Percentiles rank a stretch among this genome's conserved stretches.
phyloP scores from a whole-genome alignment of 2,797 vertebrate genomes.

The Enteromius treurensis region DNA sequence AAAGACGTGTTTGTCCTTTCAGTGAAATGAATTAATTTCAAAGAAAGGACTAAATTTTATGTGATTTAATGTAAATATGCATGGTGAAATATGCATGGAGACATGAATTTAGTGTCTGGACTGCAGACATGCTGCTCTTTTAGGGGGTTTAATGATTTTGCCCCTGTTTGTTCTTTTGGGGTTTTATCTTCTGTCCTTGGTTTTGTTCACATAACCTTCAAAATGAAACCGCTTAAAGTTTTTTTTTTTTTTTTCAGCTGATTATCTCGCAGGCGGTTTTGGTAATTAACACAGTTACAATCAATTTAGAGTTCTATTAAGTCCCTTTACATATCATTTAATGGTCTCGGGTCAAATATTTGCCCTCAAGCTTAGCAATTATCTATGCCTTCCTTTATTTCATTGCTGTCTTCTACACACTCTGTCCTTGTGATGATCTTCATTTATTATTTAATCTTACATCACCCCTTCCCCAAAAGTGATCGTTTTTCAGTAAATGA shows the following conservation, averaged over 20 bases:
- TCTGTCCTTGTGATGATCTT: slow-evolving; percentile 59
- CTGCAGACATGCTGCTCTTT: neutral
- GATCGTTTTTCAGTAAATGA: slow-evolving; percentile 62
- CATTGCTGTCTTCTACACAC: slow-evolving; percentile 7
- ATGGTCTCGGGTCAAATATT: slow-evolving; percentile 35
- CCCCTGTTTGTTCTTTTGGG: neutral
- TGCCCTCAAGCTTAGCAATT: slow-evolving; percentile 34
- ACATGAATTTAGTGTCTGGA: neutral
- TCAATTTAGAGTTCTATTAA: slow-evolving; percentile 40
- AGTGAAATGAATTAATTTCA: neutral
- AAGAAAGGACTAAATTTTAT: neutral
- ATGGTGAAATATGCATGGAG: neutral
- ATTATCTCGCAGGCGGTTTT: slow-evolving; percentile 35
- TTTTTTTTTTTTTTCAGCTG: slow-evolving; percentile 16
- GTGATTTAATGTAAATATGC: neutral
- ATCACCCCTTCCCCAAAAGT: slow-evolving; percentile 52
- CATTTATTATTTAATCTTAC: slow-evolving; percentile 64
- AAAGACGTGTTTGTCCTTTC: slow-evolving; percentile 4
- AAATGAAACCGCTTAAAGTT: neutral
- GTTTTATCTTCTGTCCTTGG: neutral
- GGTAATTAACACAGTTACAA: slow-evolving; percentile 36
- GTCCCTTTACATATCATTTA: slow-evolving; percentile 4
- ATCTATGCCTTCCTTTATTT: slow-evolving; percentile 5
- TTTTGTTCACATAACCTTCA: slow-evolving; percentile 17
- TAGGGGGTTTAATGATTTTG: slow-evolving; percentile 3